Percentiles rank a stretch among this genome's conserved stretches.
These are phyloP conservation scores for Stegodyphus mimosarum DNA, from an alignment of 1,140 invertebrate species.

Conservation along the genomic window DNA sequence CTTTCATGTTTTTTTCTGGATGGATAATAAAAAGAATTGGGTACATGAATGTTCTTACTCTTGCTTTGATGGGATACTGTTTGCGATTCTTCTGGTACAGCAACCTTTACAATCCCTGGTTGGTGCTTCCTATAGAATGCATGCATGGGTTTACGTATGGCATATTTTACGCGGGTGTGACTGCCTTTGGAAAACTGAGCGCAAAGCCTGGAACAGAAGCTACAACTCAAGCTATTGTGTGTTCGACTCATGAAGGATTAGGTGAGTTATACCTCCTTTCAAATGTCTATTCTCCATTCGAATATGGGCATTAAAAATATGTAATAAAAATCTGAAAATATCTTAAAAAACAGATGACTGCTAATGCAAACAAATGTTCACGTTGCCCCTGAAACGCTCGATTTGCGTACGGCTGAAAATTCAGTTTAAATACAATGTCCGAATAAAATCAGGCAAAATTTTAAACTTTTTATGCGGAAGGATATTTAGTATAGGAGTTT, in stretches of 20 bases:
- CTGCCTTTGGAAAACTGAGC: constrained; percentile 6
- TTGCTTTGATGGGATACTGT: neutral
- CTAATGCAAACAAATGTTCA: too few relatives aligned
- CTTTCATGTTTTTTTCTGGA: constrained; percentile 42
- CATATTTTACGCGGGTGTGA: neutral
- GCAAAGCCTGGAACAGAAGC: constrained; percentile 31
- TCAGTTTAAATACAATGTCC: too few relatives aligned
- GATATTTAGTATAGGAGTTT: too few relatives aligned
- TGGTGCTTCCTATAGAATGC: constrained; percentile 8
- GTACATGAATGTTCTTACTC: neutral
- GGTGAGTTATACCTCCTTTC: too few relatives aligned
- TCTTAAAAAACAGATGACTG: too few relatives aligned
- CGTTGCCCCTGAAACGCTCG: too few relatives aligned
- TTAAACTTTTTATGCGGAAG: too few relatives aligned
- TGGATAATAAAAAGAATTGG: constrained; percentile 20
- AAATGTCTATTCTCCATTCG: too few relatives aligned
- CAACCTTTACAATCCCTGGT: constrained; percentile 31
- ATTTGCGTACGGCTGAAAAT: too few relatives aligned
- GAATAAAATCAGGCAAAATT: too few relatives aligned
- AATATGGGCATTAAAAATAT: too few relatives aligned
- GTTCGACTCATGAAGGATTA: constrained; percentile 24
- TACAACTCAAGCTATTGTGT: constrained; percentile 20
- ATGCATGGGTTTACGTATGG: constrained; percentile 33
- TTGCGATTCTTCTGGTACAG: constrained; percentile 39
- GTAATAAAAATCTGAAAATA: too few relatives aligned